These are phyloP conservation scores for Pemphredon lugubris DNA, from an alignment of 2,888 invertebrate species.

Conservation along the genomic window DNA sequence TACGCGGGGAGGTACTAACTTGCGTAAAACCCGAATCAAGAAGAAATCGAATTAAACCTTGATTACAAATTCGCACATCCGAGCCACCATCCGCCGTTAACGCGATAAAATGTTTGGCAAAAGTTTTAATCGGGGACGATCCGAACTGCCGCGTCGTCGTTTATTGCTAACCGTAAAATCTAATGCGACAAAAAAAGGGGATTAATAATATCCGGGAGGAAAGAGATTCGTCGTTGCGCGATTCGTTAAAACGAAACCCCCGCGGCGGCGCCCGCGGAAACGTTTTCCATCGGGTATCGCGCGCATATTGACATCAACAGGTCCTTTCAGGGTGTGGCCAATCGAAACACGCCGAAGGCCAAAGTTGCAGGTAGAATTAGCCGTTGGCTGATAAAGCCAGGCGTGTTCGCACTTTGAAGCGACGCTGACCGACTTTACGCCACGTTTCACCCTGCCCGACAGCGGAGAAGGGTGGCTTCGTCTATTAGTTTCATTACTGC, in stretches of 20 bases:
- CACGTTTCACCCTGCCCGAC: constrained; percentile 50
- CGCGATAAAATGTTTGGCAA: too few species aligned
- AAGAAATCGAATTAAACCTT: too few species aligned
- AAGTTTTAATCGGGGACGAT: too few species aligned
- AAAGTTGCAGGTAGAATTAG: constrained; percentile 59
- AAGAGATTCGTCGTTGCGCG: neutral
- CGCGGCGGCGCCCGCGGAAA: neutral
- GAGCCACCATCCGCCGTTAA: too few species aligned
- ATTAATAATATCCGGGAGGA: too few species aligned
- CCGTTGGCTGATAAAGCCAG: constrained; percentile 50
- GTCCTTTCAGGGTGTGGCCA: constrained; percentile 54
- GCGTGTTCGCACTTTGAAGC: constrained; percentile 59
- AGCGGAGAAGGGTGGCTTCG: constrained; percentile 17
- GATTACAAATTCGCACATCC: too few species aligned
- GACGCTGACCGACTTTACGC: constrained; percentile 59
- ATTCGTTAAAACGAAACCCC: neutral
- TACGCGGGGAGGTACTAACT: too few species aligned
- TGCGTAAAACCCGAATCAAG: too few species aligned
- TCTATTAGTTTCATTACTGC: constrained; percentile 60
- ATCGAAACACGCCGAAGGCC: constrained; percentile 52
- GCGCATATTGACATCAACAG: constrained; percentile 58
- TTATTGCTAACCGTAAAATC: too few species aligned
- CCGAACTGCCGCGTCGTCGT: too few species aligned
- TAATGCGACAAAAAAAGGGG: too few species aligned
- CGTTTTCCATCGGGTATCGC: neutral